These are phyloP conservation scores for Drosophila nigritarsus DNA, from an alignment of 2,888 invertebrate species.

Conservation along the genomic window DNA sequence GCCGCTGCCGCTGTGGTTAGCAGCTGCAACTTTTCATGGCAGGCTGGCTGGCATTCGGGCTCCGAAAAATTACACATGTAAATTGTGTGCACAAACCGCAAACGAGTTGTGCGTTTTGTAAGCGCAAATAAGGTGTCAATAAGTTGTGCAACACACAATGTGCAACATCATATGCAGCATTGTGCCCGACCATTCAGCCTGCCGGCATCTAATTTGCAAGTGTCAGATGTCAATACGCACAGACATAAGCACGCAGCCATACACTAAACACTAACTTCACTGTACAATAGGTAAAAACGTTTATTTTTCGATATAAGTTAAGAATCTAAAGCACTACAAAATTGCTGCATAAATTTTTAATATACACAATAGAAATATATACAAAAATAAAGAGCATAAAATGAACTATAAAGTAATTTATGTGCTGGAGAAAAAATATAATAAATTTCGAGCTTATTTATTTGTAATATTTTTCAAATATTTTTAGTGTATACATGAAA, in stretches of 20 bases:
- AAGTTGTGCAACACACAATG: constrained; percentile 57
- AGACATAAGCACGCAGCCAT: not conserved
- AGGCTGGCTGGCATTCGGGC: constrained; percentile 28
- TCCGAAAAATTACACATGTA: constrained; percentile 81
- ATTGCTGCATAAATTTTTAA: not conserved
- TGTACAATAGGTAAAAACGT: not conserved
- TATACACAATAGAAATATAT: not conserved
- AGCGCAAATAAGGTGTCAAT: constrained; percentile 75
- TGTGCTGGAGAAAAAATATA: not conserved
- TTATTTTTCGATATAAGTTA: accelerated
- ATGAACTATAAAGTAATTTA: not conserved
- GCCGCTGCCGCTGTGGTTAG: constrained; percentile 41
- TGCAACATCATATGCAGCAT: constrained; percentile 41
- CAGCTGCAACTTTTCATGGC: constrained; percentile 66
- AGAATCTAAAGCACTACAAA: not conserved
- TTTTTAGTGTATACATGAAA: not conserved
- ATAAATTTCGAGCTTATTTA: not conserved
- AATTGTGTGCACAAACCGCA: constrained; percentile 78
- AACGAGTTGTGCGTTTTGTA: constrained; percentile 66
- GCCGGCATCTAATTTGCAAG: constrained; percentile 75
- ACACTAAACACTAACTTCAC: not conserved
- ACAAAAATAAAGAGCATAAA: not conserved
- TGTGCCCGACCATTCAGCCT: constrained; percentile 44
- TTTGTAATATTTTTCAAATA: not conserved
- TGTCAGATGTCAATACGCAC: constrained; percentile 73